Percentiles rank a stretch among this genome's conserved stretches.
Conservation (phyloP, 1,140 invertebrate species). For the Phthorimaea operculella region DNA sequence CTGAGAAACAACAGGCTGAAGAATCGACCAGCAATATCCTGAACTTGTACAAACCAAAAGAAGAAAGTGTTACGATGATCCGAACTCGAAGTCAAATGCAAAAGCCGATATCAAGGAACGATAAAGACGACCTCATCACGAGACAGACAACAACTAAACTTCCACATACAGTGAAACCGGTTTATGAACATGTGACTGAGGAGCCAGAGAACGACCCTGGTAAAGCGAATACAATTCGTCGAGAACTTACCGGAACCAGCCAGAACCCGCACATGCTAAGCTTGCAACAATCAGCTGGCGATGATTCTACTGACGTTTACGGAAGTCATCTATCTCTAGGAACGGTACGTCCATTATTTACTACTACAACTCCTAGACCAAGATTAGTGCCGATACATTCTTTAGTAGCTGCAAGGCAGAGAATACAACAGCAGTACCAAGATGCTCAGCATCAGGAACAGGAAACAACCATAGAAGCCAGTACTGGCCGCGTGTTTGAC, state of each 20-base stretch:
- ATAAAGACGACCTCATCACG: slow-evolving; percentile 43
- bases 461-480: slow-evolving; percentile 62
- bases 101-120: slow-evolving; percentile 36
- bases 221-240: slow-evolving; percentile 60
- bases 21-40: slow-evolving; percentile 48
- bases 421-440: slow-evolving; percentile 60
- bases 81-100: slow-evolving; percentile 44
- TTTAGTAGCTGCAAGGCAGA: slow-evolving; percentile 50
- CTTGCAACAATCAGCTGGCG: slow-evolving; percentile 66
- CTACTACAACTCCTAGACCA: slow-evolving; percentile 67
- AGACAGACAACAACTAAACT: slow-evolving; percentile 51
- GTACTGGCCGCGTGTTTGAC: slow-evolving; percentile 57
- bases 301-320: slow-evolving; percentile 75
- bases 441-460: slow-evolving; percentile 51
- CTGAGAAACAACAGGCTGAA: slow-evolving; percentile 41
- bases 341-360: slow-evolving; percentile 74
- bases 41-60: slow-evolving; percentile 43
- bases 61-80: slow-evolving; percentile 23
- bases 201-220: slow-evolving; percentile 36
- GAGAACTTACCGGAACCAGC: slow-evolving; percentile 63
- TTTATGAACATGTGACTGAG: slow-evolving; percentile 62
- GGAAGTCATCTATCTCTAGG: slow-evolving; percentile 71
- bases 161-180: slow-evolving; percentile 59
- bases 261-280: slow-evolving; percentile 60
- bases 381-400: slow-evolving; percentile 59